Percentiles rank a stretch among this genome's conserved stretches.
These are phyloP conservation scores for Epinephelus cyanopodus DNA, from an alignment of 2,113 vertebrate genomes.

Conservation along the genomic window DNA sequence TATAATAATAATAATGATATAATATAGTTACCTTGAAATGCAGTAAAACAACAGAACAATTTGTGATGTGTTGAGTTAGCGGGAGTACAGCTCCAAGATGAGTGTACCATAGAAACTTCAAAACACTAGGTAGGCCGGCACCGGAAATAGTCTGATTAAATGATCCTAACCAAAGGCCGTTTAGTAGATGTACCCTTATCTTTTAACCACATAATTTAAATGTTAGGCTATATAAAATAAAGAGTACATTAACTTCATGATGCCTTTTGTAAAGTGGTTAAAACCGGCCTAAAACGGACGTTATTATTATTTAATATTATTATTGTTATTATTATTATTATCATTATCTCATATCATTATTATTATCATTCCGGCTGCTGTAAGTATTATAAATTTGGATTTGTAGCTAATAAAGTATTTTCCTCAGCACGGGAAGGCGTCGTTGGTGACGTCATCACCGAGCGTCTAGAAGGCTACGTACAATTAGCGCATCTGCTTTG, in stretches of 20 bases:
- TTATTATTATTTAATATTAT: background rate
- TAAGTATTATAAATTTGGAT: too few species aligned
- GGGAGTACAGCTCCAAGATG: fast-evolving
- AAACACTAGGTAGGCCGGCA: background rate
- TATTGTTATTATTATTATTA: too few species aligned
- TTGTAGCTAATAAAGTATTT: background rate
- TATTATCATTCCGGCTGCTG: too few species aligned
- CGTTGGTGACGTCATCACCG: constrained; percentile 11
- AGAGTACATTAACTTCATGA: background rate
- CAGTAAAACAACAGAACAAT: background rate
- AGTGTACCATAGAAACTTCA: constrained; percentile 33
- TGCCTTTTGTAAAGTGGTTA: background rate
- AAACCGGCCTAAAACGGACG: background rate
- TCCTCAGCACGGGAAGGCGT: background rate
- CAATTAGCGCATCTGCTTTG: background rate
- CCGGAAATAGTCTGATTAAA: too few species aligned
- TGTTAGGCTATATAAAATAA: background rate
- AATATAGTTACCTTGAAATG: constrained; percentile 37
- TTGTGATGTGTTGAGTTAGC: fast-evolving
- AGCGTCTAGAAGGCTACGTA: background rate
- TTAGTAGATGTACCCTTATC: background rate
- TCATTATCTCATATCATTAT: too few species aligned
- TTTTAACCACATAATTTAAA: background rate
- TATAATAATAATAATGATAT: too few species aligned
- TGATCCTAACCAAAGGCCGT: too few species aligned